phyloP scores from a whole-genome alignment of 2,797 vertebrate genomes.

The Bovichtus variegatus region DNA sequence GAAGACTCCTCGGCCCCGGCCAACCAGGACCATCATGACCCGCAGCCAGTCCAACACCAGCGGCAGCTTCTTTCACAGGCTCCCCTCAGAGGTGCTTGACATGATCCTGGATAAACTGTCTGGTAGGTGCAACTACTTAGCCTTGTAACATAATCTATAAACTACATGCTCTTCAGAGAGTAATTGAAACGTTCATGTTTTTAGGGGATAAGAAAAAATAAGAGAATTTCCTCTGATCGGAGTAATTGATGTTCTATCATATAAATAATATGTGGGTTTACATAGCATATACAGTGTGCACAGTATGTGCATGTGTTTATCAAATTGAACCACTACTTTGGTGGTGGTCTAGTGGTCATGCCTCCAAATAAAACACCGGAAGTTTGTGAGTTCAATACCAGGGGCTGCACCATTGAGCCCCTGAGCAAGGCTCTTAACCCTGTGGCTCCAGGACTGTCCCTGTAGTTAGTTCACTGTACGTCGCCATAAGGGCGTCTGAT shows the following conservation, averaged over 20 bases:
- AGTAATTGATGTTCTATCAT: background rate
- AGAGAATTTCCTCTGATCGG: background rate
- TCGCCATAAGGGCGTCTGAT: too few relatives aligned
- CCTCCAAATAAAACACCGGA: too few relatives aligned
- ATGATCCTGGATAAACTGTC: conserved; percentile 77
- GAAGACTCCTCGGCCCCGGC: conserved; percentile 1
- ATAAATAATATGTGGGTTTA: background rate
- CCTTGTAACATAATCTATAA: background rate
- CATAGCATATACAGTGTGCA: background rate
- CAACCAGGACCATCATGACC: conserved; percentile 52
- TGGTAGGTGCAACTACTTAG: conserved; percentile 42
- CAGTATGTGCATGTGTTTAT: too few relatives aligned
- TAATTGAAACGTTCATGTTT: background rate
- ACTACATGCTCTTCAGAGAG: too few relatives aligned
- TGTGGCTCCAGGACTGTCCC: too few relatives aligned
- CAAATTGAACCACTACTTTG: background rate
- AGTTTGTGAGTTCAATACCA: too few relatives aligned
- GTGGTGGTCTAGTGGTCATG: too few relatives aligned
- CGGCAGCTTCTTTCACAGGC: conserved; percentile 54
- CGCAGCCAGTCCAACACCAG: conserved; percentile 45
- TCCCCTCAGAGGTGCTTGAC: conserved; percentile 78
- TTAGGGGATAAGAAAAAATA: background rate
- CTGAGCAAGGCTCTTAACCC: too few relatives aligned
- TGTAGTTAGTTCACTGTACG: too few relatives aligned
- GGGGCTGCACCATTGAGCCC: too few relatives aligned